Evolutionary conservation across 2,797 vertebrate genomes (phyloP).

Genomic region (Anabacerthia variegaticeps): DNA sequence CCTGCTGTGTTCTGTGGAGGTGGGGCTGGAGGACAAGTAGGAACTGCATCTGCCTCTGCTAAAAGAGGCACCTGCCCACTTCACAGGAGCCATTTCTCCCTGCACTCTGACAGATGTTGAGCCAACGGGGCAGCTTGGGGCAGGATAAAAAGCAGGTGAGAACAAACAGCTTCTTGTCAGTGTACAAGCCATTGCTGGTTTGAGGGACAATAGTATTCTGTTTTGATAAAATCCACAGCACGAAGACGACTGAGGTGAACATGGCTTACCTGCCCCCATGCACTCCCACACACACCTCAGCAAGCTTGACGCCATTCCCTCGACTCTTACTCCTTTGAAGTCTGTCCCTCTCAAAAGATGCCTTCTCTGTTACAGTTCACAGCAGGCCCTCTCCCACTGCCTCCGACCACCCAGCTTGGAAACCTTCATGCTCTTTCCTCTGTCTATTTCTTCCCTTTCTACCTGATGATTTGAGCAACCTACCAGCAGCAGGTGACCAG

Average conservation of each 20-base stretch:
- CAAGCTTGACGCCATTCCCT: not conserved
- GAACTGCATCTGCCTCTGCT: not conserved
- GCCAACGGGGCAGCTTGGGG: not conserved
- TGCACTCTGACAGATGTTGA: not conserved
- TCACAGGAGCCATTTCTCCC: not conserved
- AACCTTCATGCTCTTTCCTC: not conserved
- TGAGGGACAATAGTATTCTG: not conserved
- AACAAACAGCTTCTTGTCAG: not conserved
- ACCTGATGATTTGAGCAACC: not conserved
- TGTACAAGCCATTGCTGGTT: not conserved
- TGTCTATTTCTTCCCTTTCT: not conserved
- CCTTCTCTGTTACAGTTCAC: not conserved
- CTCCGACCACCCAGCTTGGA: not conserved
- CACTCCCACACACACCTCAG: not conserved
- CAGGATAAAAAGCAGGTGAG: not conserved
- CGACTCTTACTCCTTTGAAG: not conserved
- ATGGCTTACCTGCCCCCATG: not conserved
- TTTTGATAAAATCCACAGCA: not conserved
- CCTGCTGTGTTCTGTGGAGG: not conserved
- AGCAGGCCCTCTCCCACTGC: not conserved
- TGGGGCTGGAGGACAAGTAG: not conserved
- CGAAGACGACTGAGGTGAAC: not conserved
- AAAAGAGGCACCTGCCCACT: not conserved
- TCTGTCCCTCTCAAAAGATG: not conserved
- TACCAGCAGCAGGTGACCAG: not conserved